Conservation (phyloP, 2,797 vertebrate genomes). For the Anomalospiza imberbis region DNA sequence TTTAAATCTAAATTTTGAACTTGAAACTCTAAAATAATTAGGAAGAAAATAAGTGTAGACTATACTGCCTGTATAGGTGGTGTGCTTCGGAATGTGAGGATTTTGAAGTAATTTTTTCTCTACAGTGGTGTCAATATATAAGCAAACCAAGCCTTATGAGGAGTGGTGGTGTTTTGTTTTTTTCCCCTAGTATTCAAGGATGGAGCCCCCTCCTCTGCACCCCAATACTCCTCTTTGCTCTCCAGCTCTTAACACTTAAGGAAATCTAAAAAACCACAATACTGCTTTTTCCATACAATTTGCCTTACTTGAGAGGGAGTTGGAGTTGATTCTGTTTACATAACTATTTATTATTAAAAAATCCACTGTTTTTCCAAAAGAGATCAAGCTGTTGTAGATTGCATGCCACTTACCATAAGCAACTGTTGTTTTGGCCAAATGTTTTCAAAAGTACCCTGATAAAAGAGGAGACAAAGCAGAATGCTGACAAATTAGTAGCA, state of each 20-base stretch:
- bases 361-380: background rate
- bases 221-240: background rate
- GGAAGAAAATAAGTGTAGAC: background rate
- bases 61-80: rapidly evolving
- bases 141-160: background rate
- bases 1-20: background rate
- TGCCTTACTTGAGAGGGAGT: background rate
- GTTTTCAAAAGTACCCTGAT: background rate
- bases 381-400: background rate
- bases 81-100: background rate
- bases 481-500: background rate
- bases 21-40: background rate
- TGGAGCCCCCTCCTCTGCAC: rapidly evolving
- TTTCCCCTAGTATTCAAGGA: background rate
- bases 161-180: background rate
- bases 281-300: background rate
- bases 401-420: background rate
- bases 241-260: background rate
- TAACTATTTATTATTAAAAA: background rate
- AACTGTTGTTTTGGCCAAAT: background rate
- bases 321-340: background rate
- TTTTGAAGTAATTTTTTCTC: background rate
- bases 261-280: background rate
- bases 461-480: background rate
- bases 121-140: background rate